Conservation (phyloP, 2,797 vertebrate genomes). For the Sebastes itinus region DNA sequence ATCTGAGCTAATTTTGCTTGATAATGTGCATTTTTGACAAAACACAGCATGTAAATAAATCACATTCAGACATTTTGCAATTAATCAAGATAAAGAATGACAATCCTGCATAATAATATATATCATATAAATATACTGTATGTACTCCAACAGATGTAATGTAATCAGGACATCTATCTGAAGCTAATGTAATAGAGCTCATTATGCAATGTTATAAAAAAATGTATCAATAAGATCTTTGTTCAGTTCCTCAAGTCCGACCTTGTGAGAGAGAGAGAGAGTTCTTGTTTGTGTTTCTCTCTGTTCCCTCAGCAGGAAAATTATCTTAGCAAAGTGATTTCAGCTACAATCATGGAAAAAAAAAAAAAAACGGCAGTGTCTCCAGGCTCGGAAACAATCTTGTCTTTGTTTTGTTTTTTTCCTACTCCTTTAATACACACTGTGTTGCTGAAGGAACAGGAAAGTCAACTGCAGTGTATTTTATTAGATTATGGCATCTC, state of each 20-base stretch:
- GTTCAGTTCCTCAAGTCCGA: not conserved
- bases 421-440: constrained; percentile 31
- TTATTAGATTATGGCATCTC: constrained; percentile 60
- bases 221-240: not conserved
- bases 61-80: not conserved
- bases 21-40: not conserved
- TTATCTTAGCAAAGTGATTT: constrained; percentile 55
- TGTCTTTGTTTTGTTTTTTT: constrained; percentile 12
- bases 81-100: not conserved
- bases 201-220: not conserved
- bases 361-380: constrained; percentile 49
- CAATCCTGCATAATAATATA: not conserved
- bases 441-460: constrained; percentile 29
- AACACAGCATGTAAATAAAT: not conserved
- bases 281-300: constrained; percentile 6
- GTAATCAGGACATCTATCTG: not conserved
- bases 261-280: not conserved
- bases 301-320: constrained; percentile 20
- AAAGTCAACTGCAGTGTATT: constrained; percentile 54
- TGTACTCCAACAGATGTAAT: not conserved
- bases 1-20: not conserved
- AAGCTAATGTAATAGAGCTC: not conserved
- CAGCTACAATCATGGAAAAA: constrained; percentile 69
- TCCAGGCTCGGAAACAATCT: constrained; percentile 62
- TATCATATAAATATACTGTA: not conserved